These are phyloP conservation scores for Odobenus rosmarus DNA, from an alignment of 2,113 vertebrate species.

Conservation along the genomic window DNA sequence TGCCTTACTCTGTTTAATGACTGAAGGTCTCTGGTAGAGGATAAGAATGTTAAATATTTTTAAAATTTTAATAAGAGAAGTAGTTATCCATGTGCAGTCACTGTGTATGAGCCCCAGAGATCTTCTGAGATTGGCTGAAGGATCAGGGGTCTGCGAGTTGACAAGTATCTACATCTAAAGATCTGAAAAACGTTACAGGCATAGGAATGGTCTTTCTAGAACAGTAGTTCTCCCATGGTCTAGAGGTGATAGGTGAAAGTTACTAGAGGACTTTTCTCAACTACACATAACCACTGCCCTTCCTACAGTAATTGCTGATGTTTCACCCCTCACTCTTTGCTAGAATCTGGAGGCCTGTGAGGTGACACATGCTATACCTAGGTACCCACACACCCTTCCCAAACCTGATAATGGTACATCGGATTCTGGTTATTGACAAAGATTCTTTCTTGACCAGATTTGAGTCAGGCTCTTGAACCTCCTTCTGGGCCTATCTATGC, in stretches of 20 bases:
- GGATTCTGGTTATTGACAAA: not conserved
- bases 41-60: not conserved
- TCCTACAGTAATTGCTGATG: not conserved
- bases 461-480: not conserved
- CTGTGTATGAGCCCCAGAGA: not conserved
- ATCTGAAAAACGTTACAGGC: not conserved
- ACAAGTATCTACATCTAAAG: not conserved
- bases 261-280: not conserved
- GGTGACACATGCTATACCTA: not conserved
- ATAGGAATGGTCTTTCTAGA: not conserved
- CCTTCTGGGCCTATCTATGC: not conserved
- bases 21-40: not conserved
- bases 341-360: not conserved
- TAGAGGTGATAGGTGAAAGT: not conserved
- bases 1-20: conserved; percentile 21
- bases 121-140: not conserved
- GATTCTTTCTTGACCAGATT: not conserved
- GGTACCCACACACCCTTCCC: not conserved
- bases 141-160: not conserved
- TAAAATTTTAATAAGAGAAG: conserved; percentile 35
- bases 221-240: not conserved
- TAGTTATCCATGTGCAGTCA: not conserved
- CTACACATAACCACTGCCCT: not conserved
- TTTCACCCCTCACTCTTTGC: fast-evolving
- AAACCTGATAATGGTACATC: not conserved